These are phyloP conservation scores for Rhabditoides inermis DNA, from an alignment of 2,888 invertebrate genomes.

Conservation along the genomic window DNA sequence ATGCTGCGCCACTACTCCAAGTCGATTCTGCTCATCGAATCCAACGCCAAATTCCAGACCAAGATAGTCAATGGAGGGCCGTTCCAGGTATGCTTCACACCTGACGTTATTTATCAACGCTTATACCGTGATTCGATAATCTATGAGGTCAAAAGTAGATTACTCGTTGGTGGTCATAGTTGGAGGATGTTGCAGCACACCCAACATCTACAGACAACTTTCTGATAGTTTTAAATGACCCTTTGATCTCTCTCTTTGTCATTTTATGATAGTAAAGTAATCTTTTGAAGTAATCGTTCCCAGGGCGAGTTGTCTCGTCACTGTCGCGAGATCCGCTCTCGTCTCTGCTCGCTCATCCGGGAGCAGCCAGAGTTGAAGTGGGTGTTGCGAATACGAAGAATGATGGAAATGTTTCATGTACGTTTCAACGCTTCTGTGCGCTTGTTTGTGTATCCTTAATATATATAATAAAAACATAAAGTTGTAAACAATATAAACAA, in stretches of 20 bases:
- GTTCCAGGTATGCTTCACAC: constrained; percentile 36
- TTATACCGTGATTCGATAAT: no score
- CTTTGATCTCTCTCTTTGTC: not conserved
- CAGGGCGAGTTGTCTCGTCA: constrained; percentile 46
- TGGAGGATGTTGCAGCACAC: no score
- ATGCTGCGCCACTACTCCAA: constrained; percentile 46
- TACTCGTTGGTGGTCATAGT: no score
- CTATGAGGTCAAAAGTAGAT: no score
- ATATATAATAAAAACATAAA: no score
- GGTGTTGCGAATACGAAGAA: no score
- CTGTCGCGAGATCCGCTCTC: constrained; percentile 39
- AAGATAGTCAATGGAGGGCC: constrained; percentile 47
- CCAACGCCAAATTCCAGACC: constrained; percentile 39
- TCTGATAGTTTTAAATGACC: not conserved
- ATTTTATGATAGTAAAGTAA: not conserved
- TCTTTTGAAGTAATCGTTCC: not conserved
- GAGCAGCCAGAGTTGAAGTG: constrained; percentile 83
- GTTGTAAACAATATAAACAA: no score
- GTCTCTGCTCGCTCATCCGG: constrained; percentile 77
- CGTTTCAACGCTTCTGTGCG: no score
- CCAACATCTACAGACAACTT: no score
- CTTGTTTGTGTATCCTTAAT: no score
- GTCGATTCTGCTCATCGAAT: constrained; percentile 44
- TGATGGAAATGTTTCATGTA: no score
- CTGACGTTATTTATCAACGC: no score